Conservation (phyloP, 2,113 vertebrate genomes). For the Oryctolagus cuniculus region mOryCun1.1 NC_091435.1:132670001-132670500, state of each 20-base stretch:
- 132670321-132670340: constrained; percentile 56
- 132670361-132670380: too few relatives aligned
- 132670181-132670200: constrained; percentile 75
- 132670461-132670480: too few relatives aligned
- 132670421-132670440: too few relatives aligned
- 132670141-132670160: constrained; percentile 73
- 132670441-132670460: too few relatives aligned
- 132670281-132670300: constrained; percentile 53
- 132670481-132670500: too few relatives aligned
- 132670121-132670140: constrained; percentile 69
- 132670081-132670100: constrained; percentile 77
- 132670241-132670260: constrained; percentile 67
- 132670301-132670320: not conserved
- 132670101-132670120: constrained; percentile 74
- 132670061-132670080: constrained; percentile 74
- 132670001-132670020: constrained; percentile 78
- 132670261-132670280: constrained; percentile 53
- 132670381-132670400: too few relatives aligned
- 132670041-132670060: constrained; percentile 54
- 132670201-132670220: constrained; percentile 64
- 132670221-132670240: constrained; percentile 69
- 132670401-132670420: too few relatives aligned
- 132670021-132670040: constrained; percentile 72
- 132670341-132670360: not conserved
- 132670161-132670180: constrained; percentile 72